Evolutionary conservation across 2,797 vertebrate species (phyloP), one percentile per base, ranked within the genome.

Genomic region (Amblyopsis hoosieri): DNA sequence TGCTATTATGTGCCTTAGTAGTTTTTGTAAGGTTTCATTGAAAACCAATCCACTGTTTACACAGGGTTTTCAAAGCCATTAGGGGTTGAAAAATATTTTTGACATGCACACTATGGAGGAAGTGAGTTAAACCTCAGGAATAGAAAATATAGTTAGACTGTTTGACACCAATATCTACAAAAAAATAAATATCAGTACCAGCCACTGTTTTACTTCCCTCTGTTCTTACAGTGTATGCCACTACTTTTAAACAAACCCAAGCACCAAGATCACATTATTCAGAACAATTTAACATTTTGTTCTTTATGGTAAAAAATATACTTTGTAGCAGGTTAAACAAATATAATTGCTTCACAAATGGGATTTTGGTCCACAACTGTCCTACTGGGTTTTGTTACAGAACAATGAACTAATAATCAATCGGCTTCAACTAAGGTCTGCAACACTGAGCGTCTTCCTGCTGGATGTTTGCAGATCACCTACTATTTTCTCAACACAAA

Each of bases 31-130:
- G 74, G 72, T 74, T 79, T 75, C 57, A 67, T 80, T 85, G 84
- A 89, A 91, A 90, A 78, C 47, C 75, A 87, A 89, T 79, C 80
- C 72, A 72, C 49, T 89, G 83, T 87, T 90, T 86, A 87, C 68
- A 81, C 60, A 83, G 69, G 70, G 58, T 72, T 81, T 85, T 82
- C 49, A 74, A 79, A 85, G 80, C 82, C 71, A 86, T 82, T 79
- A 83, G 48, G 58, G 69, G 67, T 71, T 68, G 57, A 76, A 73
- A 81, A 80, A 78, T 73, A 78, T 74, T 73, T 65, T 69, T 60
- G 68, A 78, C 37, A 45, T 57, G 67, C 63, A 62, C 54, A 65
- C 61, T 48, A 54, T 71, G 50, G 54, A 55, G 53, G 63, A 70
- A 66, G 78, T 84, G 72, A 71, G 66, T 62, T 48, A 75, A 57